Percentiles rank a stretch among this genome's conserved stretches.
Conservation (phyloP, 2,797 vertebrate genomes). For the Cossypha dichroa region DNA sequence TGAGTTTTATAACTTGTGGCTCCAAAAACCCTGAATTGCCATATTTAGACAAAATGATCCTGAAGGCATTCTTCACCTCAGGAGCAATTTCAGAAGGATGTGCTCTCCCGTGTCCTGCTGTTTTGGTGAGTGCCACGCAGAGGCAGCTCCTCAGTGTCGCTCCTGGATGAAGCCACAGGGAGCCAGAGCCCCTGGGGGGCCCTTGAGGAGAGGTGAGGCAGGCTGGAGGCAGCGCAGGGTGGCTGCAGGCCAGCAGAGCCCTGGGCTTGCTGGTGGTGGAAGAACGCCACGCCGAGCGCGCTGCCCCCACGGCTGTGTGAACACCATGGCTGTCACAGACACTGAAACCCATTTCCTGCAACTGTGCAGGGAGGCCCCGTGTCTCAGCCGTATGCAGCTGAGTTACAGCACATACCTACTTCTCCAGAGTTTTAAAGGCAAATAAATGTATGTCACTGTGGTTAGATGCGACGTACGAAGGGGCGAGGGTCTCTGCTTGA, state of each 20-base stretch:
- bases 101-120: accelerated
- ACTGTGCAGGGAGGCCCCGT: background rate
- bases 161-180: background rate
- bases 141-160: background rate
- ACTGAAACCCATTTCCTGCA: conserved; percentile 70
- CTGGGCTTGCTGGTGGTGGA: accelerated
- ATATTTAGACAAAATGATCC: conserved; percentile 20
- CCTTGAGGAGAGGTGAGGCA: accelerated
- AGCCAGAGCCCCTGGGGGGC: accelerated
- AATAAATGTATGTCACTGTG: conserved; percentile 28
- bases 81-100: background rate
- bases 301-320: background rate
- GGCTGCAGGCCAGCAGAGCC: background rate
- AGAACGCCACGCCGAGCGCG: background rate
- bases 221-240: background rate
- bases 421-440: conserved; percentile 23
- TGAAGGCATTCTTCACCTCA: background rate
- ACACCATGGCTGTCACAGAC: conserved; percentile 46
- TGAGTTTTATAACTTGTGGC: background rate
- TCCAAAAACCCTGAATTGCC: background rate
- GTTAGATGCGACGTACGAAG: background rate
- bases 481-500: background rate
- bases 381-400: background rate
- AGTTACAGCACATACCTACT: background rate
- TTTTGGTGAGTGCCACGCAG: accelerated